Evolutionary conservation across 2,888 invertebrate species (phyloP), one percentile per base, ranked within the genome.

Genomic region (Patella caerulea): DNA sequence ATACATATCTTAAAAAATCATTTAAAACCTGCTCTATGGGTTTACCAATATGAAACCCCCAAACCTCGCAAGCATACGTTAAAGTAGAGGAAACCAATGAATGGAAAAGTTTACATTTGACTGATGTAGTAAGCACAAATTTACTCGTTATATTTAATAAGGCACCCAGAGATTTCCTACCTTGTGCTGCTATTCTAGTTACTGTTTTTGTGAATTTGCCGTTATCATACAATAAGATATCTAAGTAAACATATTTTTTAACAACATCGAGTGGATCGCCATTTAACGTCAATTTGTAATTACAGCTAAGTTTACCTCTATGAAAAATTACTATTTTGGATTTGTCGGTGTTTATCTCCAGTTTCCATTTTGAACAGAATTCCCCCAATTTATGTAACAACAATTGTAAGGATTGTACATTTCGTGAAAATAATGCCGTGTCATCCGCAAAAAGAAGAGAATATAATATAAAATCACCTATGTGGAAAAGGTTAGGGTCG

Each of bases 361-460:
- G 65, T 19, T 65, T 65, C 65, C 65, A n/a, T 11, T 7, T 12
- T 7, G 9, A 9, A 65, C 65, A 65, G 14, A 3, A 65, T 14
- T 65, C 9, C n/a, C 65, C 11, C 19, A 65, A 65, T n/a, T 65
- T 2, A 65, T 65, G 5, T 19, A 65, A 65, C 14, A 65, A 3
- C 5, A 19, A 19, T 11, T 65, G 65, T 12, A 65, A 14, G 7
- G 65, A 65, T 19, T 19, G 9, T 19, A 19, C 65, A n/a, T 9
- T 19, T 3, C 24, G n/a, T 19, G 65, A n/a, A 65, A 65, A 65
- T 7, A 65, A 12, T 19, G 65, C 65, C 19, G 65, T 65, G 24
- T 65, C 65, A 19, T n/a, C 65, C n/a, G 65, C 65, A n/a, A 65
- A 65, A 19, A 65, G 65, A 19, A 65, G n/a, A n/a, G n/a, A 19